These are phyloP conservation scores for Babylonia areolata DNA, from an alignment of 1,140 invertebrate genomes.

Conservation along the genomic window DNA sequence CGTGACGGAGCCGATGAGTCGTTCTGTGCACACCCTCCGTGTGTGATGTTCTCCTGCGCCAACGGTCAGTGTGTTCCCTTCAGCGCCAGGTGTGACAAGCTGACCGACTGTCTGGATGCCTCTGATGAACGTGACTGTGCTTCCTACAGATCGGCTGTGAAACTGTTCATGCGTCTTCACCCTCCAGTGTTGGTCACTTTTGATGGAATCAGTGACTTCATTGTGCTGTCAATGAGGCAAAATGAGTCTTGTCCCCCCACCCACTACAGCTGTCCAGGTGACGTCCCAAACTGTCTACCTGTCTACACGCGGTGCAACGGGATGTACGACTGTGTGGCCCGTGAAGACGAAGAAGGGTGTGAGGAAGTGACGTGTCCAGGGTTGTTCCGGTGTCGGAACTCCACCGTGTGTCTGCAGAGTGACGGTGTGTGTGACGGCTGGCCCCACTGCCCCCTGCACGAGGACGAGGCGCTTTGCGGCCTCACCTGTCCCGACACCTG, in stretches of 20 bases:
- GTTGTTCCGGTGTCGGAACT: slow-evolving; percentile 24
- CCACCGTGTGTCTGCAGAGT: slow-evolving; percentile 27
- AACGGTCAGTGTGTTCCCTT: not conserved
- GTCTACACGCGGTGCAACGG: slow-evolving; percentile 28
- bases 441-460: slow-evolving; percentile 8
- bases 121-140: not conserved
- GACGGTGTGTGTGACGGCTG: slow-evolving; percentile 4
- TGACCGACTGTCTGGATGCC: not conserved
- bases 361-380: slow-evolving; percentile 34
- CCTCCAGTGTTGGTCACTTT: not conserved
- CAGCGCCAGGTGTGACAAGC: not conserved
- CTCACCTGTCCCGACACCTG: not conserved
- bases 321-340: slow-evolving; percentile 1
- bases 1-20: not conserved
- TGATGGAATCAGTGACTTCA: not conserved
- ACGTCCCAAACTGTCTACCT: not conserved
- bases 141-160: not conserved
- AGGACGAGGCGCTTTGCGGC: not conserved
- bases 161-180: not conserved
- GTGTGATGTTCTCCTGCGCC: not conserved
- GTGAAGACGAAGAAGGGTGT: slow-evolving; percentile 19
- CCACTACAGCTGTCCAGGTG: slow-evolving; percentile 5
- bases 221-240: not conserved
- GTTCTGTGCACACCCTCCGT: not conserved
- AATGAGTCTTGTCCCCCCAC: not conserved